Evolutionary conservation across 2,888 invertebrate genomes (phyloP).

Genomic region (Epinotia ramella): DNA sequence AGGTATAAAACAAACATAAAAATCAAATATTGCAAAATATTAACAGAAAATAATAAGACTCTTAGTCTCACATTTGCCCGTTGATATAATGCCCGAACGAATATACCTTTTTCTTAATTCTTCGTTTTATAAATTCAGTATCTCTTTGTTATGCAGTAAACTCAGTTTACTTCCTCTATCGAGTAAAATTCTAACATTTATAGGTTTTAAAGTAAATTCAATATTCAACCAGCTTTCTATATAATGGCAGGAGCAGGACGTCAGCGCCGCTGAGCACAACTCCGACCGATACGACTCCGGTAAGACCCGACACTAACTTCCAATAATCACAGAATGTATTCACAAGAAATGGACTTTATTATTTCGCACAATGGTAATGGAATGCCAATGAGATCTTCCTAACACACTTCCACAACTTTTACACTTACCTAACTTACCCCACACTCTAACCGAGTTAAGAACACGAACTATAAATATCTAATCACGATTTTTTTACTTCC

Average conservation of each 20-base stretch:
- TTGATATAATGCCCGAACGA: no score
- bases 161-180: background rate
- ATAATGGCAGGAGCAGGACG: slow-evolving; percentile 69
- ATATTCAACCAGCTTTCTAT: slow-evolving; percentile 6
- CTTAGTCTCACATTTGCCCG: no score
- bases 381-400: slow-evolving; percentile 36
- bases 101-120: background rate
- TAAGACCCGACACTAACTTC: slow-evolving; percentile 55
- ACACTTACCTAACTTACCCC: slow-evolving; percentile 7
- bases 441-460: slow-evolving; percentile 24
- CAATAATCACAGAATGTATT: slow-evolving; percentile 15
- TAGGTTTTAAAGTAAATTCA: slow-evolving; percentile 8
- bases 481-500: slow-evolving; percentile 22
- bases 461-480: slow-evolving; percentile 25
- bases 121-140: background rate
- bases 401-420: slow-evolving; percentile 29
- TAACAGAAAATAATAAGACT: no score
- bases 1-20: background rate
- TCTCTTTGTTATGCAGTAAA: background rate
- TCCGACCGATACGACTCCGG: slow-evolving; percentile 67
- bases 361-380: slow-evolving; percentile 39
- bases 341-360: slow-evolving; percentile 30
- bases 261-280: slow-evolving; percentile 61
- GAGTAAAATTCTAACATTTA: background rate
- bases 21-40: no score